Base-by-base conservation (phyloP, 2,113 vertebrate species). In the Xerus inauris region DNA sequence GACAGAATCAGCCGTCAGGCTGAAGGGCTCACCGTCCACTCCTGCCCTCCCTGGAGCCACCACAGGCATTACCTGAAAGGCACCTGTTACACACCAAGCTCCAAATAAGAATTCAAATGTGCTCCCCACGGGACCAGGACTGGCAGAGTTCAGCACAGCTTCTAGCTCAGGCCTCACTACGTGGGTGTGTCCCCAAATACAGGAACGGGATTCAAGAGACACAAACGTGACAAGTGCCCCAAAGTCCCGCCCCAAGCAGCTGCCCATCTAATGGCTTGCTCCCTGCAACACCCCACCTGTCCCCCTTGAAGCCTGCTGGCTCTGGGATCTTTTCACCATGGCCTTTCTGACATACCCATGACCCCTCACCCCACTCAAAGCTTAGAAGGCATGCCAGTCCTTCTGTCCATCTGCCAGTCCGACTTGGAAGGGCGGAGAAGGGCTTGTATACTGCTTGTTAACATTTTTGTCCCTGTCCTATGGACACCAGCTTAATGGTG, bases 201-300 rank as follows among this genome's bases (percentile, higher is more conserved):
- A 57, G 17, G 32, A 79, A 38, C 3, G 10, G 35, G 87, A 45
- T 20, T 59, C 62, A 38, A 20, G 22, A 49, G 62, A 30, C 57
- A 4, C 5, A 0, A 19, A 13, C 8, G 0, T 4, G 28, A 77
- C 87, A 32, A 16, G 6, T 0, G n/a, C n/a, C 76, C 62, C 19
- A 8, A 10, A 62, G 87, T 9, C 83, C 81, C 51, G 47, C 4
- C 12, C 5, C 40, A 28, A 80, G 49, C 22, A 19, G 72, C 65
- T 45, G 7, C 19, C 3, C 0, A 13, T 42, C 20, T 8, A 0
- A 1, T 7, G 6, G 3, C 76, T 7, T 35, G 12, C 69, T 59
- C 54, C 72, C 59, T 8, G 17, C 24, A 6, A 1, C 6, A 2
- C 22, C 38, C 49, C 19, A 14, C 28, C 69, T 26, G 30, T 24